Evolutionary conservation across 92 coral and sea anemone genomes (phyloP).

Genomic region (Chrysogorgia sp.): DNA sequence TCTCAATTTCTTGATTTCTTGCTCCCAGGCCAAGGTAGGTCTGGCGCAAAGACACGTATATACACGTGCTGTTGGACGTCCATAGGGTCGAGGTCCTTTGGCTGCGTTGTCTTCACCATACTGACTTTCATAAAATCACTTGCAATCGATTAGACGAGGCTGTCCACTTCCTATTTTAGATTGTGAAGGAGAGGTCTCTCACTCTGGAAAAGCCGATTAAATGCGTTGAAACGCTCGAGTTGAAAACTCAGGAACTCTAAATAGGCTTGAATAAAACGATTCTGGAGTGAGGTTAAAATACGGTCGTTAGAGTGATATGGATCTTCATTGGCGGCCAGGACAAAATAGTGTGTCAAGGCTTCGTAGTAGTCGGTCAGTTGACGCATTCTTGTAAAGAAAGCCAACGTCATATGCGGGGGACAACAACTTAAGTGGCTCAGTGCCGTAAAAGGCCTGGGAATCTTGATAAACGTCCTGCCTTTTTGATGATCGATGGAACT

Average conservation of each 20-base stretch:
- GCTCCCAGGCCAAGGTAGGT: too few species aligned
- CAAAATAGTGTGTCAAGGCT: slow-evolving; percentile 55
- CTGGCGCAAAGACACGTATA: too few species aligned
- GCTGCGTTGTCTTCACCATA: too few species aligned
- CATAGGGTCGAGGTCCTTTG: too few species aligned
- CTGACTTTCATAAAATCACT: too few species aligned
- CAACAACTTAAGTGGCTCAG: slow-evolving; percentile 56
- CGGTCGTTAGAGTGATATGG: slow-evolving; percentile 52
- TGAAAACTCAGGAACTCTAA: too few species aligned
- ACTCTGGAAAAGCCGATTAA: too few species aligned
- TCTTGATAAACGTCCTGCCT: slow-evolving; percentile 52
- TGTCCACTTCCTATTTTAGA: not conserved
- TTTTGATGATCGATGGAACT: too few species aligned
- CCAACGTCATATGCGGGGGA: slow-evolving; percentile 50
- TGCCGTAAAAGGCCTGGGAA: slow-evolving; percentile 54
- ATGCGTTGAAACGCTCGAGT: too few species aligned
- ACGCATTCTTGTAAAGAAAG: not conserved
- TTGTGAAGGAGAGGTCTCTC: not conserved
- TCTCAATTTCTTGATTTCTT: not conserved
- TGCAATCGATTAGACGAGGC: too few species aligned
- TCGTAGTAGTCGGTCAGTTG: slow-evolving; percentile 8
- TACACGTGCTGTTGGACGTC: too few species aligned
- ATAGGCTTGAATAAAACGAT: slow-evolving; percentile 55
- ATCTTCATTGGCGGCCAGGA: slow-evolving; percentile 45
- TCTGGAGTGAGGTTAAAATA: slow-evolving; percentile 35